phyloP scores from a whole-genome alignment of 2,888 invertebrate genomes.

The Balanococcus diminutus region DNA sequence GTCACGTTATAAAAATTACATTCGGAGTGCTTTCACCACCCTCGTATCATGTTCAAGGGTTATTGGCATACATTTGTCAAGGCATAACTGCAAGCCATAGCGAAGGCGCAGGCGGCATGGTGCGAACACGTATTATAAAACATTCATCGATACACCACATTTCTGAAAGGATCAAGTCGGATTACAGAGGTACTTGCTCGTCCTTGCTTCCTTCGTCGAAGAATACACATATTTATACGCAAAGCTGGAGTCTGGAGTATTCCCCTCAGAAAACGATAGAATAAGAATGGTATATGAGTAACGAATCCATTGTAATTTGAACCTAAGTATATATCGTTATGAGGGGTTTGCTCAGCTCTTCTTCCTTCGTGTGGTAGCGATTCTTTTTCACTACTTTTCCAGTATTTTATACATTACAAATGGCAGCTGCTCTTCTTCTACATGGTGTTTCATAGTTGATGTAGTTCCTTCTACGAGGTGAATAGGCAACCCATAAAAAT shows the following conservation, averaged over 20 bases:
- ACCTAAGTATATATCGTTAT: background rate
- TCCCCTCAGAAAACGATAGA: background rate
- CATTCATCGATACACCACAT: constrained; percentile 7
- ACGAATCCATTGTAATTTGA: constrained; percentile 8
- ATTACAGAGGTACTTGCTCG: background rate
- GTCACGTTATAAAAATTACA: background rate
- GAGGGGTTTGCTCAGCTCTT: background rate
- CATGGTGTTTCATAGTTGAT: background rate
- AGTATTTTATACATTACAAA: background rate
- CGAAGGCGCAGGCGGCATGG: background rate
- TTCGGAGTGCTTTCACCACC: background rate
- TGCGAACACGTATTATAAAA: background rate
- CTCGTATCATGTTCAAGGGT: background rate
- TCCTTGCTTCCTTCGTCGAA: background rate
- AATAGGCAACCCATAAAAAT: too few relatives aligned
- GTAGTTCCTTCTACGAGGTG: too few relatives aligned
- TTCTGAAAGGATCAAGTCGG: constrained; percentile 13
- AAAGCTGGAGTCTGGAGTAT: background rate
- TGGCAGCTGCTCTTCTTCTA: background rate
- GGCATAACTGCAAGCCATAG: background rate
- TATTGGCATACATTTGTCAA: background rate
- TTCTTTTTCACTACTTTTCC: background rate
- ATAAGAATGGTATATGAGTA: background rate
- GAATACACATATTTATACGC: background rate
- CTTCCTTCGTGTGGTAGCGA: background rate